These are phyloP conservation scores for Synanthedon vespiformis DNA, from an alignment of 2,888 invertebrate species.

Conservation along the genomic window DNA sequence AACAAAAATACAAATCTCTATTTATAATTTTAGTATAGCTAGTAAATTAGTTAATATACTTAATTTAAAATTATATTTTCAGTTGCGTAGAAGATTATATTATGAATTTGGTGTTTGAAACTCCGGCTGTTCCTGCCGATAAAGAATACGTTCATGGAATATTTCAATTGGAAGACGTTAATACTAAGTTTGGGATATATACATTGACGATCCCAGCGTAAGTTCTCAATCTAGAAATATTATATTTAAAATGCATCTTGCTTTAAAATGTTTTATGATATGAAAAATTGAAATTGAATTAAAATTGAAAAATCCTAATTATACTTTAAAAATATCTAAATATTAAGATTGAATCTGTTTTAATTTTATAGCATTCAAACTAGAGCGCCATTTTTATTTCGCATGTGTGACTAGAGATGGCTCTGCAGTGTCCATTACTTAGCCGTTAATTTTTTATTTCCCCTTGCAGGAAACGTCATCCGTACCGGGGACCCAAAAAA, in stretches of 20 bases:
- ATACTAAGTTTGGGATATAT: conserved; percentile 58
- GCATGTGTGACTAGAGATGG: too few relatives aligned
- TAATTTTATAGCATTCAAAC: too few relatives aligned
- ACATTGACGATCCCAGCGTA: conserved; percentile 59
- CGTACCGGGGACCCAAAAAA: conserved; percentile 43
- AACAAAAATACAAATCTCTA: too few relatives aligned
- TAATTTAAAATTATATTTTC: conserved; percentile 1
- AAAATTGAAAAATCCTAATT: background rate
- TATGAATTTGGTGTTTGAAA: conserved; percentile 59
- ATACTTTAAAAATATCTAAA: too few relatives aligned
- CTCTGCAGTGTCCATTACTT: too few relatives aligned
- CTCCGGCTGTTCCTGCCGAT: conserved; percentile 50
- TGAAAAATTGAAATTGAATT: background rate
- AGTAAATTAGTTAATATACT: too few relatives aligned
- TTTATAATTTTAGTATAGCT: too few relatives aligned
- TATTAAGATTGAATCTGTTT: too few relatives aligned
- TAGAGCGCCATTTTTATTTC: too few relatives aligned
- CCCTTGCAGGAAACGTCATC: conserved; percentile 55
- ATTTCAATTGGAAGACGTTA: conserved; percentile 50
- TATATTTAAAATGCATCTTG: too few relatives aligned
- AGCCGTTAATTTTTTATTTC: conserved; percentile 3
- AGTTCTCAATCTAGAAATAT: conserved; percentile 9
- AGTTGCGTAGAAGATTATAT: conserved; percentile 66
- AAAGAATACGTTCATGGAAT: conserved; percentile 43
- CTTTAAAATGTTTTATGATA: too few relatives aligned